A percentile compares a stretch with the other conserved stretches of the same genome.
Conservation (phyloP, 2,888 invertebrate species). For the Eretmocerus hayati region DNA sequence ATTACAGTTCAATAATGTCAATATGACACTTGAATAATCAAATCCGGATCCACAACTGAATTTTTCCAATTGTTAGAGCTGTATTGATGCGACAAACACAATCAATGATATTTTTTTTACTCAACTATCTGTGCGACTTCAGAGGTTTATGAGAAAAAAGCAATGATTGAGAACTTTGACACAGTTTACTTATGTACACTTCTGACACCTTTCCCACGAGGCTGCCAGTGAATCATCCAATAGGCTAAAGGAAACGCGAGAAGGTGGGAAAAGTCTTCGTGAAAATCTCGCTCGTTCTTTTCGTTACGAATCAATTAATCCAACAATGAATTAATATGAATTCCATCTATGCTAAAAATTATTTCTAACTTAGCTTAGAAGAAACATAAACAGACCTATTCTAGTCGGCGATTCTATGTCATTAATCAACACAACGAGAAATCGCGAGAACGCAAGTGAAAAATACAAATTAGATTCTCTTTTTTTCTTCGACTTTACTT, state of each 20-base stretch:
- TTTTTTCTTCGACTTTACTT: slow-evolving; percentile 19
- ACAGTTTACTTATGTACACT: slow-evolving; percentile 24
- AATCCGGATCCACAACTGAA: too few species aligned
- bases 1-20: background rate
- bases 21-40: background rate
- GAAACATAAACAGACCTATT: slow-evolving; percentile 23
- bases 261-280: slow-evolving; percentile 15
- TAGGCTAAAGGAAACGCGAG: slow-evolving; percentile 18
- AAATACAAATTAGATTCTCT: slow-evolving; percentile 12
- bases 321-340: slow-evolving; percentile 16
- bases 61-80: too few species aligned
- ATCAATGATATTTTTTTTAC: too few species aligned
- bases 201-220: slow-evolving; percentile 16
- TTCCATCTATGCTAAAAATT: slow-evolving; percentile 19
- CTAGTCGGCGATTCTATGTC: slow-evolving; percentile 21
- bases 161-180: slow-evolving; percentile 18
- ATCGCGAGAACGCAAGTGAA: slow-evolving; percentile 17
- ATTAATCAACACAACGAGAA: slow-evolving; percentile 20
- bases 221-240: slow-evolving; percentile 12
- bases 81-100: too few species aligned
- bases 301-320: slow-evolving; percentile 18
- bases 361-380: slow-evolving; percentile 18
- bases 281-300: slow-evolving; percentile 20
- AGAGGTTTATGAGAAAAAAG: slow-evolving; percentile 20
- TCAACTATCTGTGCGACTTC: slow-evolving; percentile 4